Base-by-base conservation (phyloP, 2,888 invertebrate species). In the Drosophila ochracea region DNA sequence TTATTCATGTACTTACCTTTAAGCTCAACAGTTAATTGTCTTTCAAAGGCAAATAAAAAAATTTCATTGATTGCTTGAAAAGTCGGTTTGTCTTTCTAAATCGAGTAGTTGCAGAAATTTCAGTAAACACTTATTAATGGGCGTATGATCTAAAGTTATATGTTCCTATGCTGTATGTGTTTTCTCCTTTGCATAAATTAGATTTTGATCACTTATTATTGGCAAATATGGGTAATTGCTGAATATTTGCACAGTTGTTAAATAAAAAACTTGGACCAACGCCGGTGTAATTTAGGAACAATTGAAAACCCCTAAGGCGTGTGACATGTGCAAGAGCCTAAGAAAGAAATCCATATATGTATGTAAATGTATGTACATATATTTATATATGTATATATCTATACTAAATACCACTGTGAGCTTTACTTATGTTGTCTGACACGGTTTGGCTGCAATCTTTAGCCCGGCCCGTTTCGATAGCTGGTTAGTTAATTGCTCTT, bases 401-500 rank as follows among this genome's bases (percentile, higher is more conserved):
- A 25, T 25, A 33, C 4, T 59, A 31, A 68, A 50, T 60, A 31
- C 37, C 7, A 39, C 43, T 35, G 43, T 43, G 50, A 49, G 57
- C 31, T 73, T 52, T 61, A 60, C 31, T 52, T 53, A 39, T 53
- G 31, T 41, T 57, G 60, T 30, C 58, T 72, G 81, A 78, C 73
- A 81, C 78, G 62, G 78, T 78, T 67, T 59, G 9, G 50, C 62
- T 49, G 71, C 67, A 76, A 67, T 63, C 33, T 62, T 54, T 30
- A 19, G 47, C 30, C 73, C 60, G 76, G 61, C 57, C 68, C 68
- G 68, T 61, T 73, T 78, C 79, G 50, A 78, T 64, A 60, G 82
- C 78, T 78, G 78, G 68, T 64, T 73, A 73, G 82, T 82, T 89
- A 82, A 89, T 88, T 80, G 83, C 52, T 77, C 43, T 82, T 73